Evolutionary conservation across 2,888 invertebrate genomes (phyloP).

Genomic region (Osedax frankpressi): DNA sequence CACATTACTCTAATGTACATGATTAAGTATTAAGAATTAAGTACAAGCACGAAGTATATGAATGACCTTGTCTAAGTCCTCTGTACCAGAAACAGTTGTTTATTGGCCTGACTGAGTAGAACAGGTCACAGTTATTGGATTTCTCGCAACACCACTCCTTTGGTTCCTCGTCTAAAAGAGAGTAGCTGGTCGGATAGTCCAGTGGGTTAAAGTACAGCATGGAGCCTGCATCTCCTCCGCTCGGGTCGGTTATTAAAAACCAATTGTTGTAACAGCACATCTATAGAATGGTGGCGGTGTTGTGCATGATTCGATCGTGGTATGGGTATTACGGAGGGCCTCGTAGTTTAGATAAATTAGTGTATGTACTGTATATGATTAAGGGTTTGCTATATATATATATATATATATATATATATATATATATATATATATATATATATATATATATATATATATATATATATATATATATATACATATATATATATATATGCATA

Average conservation of each 20-base stretch:
- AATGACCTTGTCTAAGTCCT: too few relatives aligned
- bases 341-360: too few relatives aligned
- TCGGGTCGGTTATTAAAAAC: neutral
- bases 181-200: neutral
- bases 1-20: too few relatives aligned
- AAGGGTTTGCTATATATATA: neutral
- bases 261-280: neutral
- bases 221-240: neutral
- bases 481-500: neutral
- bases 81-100: neutral
- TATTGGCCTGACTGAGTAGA: neutral
- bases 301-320: too few relatives aligned
- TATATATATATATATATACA: neutral
- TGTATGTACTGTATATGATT: too few relatives aligned
- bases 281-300: neutral
- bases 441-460: neutral
- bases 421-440: neutral
- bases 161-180: neutral
- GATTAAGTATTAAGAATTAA: too few relatives aligned
- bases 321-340: too few relatives aligned
- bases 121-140: neutral
- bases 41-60: too few relatives aligned
- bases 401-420: neutral
- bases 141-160: neutral
- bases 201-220: neutral